Conservation (phyloP, 1,140 invertebrate genomes). For the Harlomillsia oculata region DNA sequence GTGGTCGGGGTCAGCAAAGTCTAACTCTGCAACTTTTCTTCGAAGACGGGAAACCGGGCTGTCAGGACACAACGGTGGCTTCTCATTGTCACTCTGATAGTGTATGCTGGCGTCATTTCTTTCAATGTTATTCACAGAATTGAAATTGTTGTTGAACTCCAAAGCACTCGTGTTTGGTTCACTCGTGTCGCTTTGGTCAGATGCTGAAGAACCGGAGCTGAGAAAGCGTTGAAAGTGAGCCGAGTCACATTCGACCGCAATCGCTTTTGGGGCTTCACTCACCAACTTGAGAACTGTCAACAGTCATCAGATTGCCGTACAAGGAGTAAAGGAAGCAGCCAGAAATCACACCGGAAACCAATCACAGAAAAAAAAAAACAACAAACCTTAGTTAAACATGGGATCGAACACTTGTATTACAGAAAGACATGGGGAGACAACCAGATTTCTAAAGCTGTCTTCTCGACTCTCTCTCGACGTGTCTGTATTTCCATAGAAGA, state of each 20-base stretch:
- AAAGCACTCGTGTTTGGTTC: conserved; percentile 2
- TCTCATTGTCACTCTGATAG: neutral
- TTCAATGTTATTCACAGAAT: neutral
- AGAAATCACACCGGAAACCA: neutral
- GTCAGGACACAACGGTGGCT: neutral
- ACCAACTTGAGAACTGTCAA: conserved; percentile 32
- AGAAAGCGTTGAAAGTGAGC: conserved; percentile 16
- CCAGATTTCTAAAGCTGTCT: neutral
- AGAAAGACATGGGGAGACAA: neutral
- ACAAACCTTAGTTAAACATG: neutral
- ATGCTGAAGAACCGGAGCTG: conserved; percentile 11
- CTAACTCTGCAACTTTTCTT: conserved; percentile 2
- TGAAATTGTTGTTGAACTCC: conserved; percentile 1
- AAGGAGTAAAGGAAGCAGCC: neutral
- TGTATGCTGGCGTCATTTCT: neutral
- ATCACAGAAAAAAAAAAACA: neutral
- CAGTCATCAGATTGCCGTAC: neutral
- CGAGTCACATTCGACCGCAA: conserved; percentile 29
- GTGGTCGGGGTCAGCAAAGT: neutral
- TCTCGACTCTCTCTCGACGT: neutral
- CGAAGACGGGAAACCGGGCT: conserved; percentile 2
- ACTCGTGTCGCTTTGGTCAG: conserved; percentile 9
- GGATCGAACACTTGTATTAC: neutral
- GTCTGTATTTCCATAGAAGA: neutral
- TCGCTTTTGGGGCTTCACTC: conserved; percentile 32